phyloP scores from a whole-genome alignment of 2,113 vertebrate species.

The Bettongia penicillata region DNA sequence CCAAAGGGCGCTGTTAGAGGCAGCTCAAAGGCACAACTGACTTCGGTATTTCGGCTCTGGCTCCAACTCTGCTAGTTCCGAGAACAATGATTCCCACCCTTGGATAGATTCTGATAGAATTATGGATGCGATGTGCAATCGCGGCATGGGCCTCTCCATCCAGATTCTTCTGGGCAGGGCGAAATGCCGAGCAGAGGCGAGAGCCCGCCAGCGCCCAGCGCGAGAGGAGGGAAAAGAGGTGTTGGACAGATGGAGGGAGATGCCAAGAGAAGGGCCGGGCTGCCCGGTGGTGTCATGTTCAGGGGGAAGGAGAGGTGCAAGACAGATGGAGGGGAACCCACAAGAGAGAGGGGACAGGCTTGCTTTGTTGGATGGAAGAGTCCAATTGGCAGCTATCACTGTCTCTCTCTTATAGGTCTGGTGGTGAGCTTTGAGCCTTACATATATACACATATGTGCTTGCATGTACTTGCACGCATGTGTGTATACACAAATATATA shows the following conservation, averaged over 20 bases:
- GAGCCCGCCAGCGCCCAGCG: not conserved
- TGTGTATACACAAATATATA: not conserved
- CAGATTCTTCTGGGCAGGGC: conserved; percentile 74
- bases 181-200: conserved; percentile 57
- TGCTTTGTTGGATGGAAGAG: not conserved
- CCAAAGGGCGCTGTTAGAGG: conserved; percentile 89
- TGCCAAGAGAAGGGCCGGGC: conserved; percentile 36
- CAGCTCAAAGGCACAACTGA: conserved; percentile 89
- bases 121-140: conserved; percentile 77
- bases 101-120: conserved; percentile 86
- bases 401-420: conserved; percentile 26
- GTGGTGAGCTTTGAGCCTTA: conserved; percentile 49
- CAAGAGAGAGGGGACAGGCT: not conserved
- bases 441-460: conserved; percentile 60
- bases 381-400: conserved; percentile 6
- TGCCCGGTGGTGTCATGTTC: no score
- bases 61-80: conserved; percentile 84
- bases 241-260: not conserved
- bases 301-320: not conserved
- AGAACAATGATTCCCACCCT: conserved; percentile 89
- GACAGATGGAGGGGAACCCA: not conserved
- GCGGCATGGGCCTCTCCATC: conserved; percentile 65
- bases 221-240: not conserved
- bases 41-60: conserved; percentile 86
- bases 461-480: no score